These are phyloP conservation scores for Xenopus laevis DNA, from an alignment of 2,113 vertebrate species.

Conservation along the genomic window DNA sequence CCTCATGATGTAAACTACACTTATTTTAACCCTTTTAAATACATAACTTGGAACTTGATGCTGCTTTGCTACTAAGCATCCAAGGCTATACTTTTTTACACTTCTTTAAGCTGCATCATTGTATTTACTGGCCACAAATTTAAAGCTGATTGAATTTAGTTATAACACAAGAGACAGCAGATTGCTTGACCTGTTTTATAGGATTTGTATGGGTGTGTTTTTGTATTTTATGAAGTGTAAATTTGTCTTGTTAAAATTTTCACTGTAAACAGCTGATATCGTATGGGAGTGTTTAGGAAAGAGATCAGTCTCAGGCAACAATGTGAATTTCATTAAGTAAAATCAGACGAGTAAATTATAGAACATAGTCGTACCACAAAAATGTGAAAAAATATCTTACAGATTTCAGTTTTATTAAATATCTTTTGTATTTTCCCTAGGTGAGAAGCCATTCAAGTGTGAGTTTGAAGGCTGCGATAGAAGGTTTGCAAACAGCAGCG, in stretches of 20 bases:
- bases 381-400: neutral
- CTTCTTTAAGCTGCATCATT: conserved; percentile 32
- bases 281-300: conserved; percentile 35
- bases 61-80: conserved; percentile 39
- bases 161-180: neutral
- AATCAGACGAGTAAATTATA: neutral
- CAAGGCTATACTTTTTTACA: conserved; percentile 24
- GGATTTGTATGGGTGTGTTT: conserved; percentile 29
- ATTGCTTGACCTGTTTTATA: conserved; percentile 10
- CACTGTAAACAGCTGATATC: conserved; percentile 21
- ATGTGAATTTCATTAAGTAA: conserved; percentile 41
- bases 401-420: conserved; percentile 6
- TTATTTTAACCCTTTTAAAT: neutral
- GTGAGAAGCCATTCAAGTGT: conserved; percentile 99
- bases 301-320: conserved; percentile 30
- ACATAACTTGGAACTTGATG: conserved; percentile 42
- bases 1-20: neutral
- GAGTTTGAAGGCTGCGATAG: conserved; percentile 98
- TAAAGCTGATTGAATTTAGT: conserved; percentile 45
- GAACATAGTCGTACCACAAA: neutral
- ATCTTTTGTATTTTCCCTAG: conserved; percentile 63
- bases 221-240: conserved; percentile 32
- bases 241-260: conserved; percentile 33
- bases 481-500: conserved; percentile 98
- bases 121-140: conserved; percentile 50